These are phyloP conservation scores for Eulacestoma nigropectus DNA, from an alignment of 2,113 vertebrate species.

Conservation along the genomic window DNA sequence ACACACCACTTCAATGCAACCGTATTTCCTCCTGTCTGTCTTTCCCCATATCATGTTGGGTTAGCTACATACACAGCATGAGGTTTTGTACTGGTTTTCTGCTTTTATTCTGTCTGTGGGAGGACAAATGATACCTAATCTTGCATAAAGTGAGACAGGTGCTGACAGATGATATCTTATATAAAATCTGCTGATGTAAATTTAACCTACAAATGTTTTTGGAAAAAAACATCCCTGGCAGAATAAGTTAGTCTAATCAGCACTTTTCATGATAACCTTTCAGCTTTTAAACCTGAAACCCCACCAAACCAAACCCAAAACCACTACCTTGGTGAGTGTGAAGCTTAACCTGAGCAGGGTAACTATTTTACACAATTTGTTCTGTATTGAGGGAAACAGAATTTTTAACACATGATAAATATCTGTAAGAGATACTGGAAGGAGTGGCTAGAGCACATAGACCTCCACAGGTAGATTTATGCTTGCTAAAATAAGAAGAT, in stretches of 20 bases:
- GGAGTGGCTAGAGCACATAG: neutral
- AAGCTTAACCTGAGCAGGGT: neutral
- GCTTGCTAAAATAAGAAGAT: neutral
- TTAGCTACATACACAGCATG: neutral
- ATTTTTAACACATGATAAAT: neutral
- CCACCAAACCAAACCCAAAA: neutral
- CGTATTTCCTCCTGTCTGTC: neutral
- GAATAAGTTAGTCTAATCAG: neutral
- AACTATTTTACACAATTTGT: neutral
- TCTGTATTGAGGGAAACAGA: neutral
- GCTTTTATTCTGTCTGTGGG: neutral
- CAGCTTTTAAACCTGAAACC: neutral
- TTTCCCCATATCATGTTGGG: neutral
- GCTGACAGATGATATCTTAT: neutral
- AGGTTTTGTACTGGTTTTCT: neutral
- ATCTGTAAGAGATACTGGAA: neutral
- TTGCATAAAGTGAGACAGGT: neutral
- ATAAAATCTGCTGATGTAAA: neutral
- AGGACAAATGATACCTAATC: neutral
- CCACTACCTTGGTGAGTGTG: neutral
- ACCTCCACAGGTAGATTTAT: neutral
- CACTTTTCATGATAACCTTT: neutral
- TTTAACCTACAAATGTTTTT: neutral
- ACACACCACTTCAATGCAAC: neutral
- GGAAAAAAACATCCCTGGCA: neutral